Base-by-base conservation (phyloP, 2,797 vertebrate genomes). In the Hylomyscus alleni region DNA sequence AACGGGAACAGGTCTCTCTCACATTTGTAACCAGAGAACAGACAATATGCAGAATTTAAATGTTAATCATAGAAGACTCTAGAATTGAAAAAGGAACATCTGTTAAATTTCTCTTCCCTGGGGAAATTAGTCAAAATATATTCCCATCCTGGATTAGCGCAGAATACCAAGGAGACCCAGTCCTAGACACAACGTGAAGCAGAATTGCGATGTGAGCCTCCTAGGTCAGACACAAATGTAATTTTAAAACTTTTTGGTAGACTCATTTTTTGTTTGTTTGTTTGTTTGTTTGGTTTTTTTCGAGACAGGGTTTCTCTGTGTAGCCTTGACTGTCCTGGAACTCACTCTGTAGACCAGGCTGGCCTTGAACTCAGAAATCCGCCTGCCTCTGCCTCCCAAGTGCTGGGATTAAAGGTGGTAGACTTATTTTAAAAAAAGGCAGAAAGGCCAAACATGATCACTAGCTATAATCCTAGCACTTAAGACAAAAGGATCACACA, bases 41-140 rank as follows among this genome's bases (percentile, higher is more conserved):
- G 9, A 58, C 50, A 90, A 62, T 65, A 73, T n/a, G 11, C 34
- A 86, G 44, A 92, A 86, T 40, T 75, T 52, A 92, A 90, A 82
- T 58, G 47, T 44, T 76, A 95, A 12, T 69, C 67, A 52, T 37
- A 56, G 82, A 75, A 89, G 67, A 62, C 37, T 62, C 75, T 83
- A 75, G 72, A 96, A 72, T 37, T 93, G 19, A 62, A 86, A 92
- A 92, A 34, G 34, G 52, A 94, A 56, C 22, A 81, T 60, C 62
- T 44, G 93, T 89, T 85, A 82, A 47, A 76, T 90, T 78, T 95
- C 3, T 94, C 73, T 92, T 88, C 85, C 84, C 15, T 47, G 76
- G 91, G 52, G 76, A 93, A 52, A 73, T 54, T 29, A 65, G 47
- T 90, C 73, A 91, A 65, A 91, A 69, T 47, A 52, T 72, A 62